A percentile compares a stretch with the other conserved stretches of the same genome.
These are phyloP conservation scores for Hirtodrosophila duncani DNA, from an alignment of 2,888 invertebrate genomes.

Conservation along the genomic window DNA sequence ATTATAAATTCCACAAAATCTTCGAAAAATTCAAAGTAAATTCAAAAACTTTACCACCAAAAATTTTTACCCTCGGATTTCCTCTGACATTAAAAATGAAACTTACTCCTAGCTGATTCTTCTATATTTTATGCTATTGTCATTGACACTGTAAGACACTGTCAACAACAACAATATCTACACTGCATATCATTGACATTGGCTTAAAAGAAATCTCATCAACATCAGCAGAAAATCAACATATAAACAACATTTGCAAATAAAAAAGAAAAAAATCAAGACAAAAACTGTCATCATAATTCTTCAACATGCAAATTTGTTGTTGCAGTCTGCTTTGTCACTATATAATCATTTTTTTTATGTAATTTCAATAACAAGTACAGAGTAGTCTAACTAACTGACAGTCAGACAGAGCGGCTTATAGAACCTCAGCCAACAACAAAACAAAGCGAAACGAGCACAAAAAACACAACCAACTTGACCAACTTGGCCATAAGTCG, in stretches of 20 bases:
- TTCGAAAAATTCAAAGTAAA: too few relatives aligned
- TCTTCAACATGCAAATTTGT: conserved; percentile 32
- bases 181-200: conserved; percentile 45
- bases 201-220: conserved; percentile 27
- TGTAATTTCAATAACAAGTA: conserved; percentile 39
- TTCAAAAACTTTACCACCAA: too few relatives aligned
- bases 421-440: too few relatives aligned
- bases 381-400: conserved; percentile 17
- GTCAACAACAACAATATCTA: conserved; percentile 8
- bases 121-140: conserved; percentile 12
- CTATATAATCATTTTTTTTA: conserved; percentile 9
- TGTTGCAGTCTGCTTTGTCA: conserved; percentile 20
- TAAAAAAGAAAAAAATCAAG: too few relatives aligned
- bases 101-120: neutral
- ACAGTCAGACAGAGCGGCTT: too few relatives aligned
- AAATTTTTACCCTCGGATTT: conserved; percentile 11
- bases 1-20: too few relatives aligned
- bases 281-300: conserved; percentile 29
- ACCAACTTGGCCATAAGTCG: conserved; percentile 15
- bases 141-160: conserved; percentile 39
- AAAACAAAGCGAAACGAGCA: too few relatives aligned
- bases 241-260: too few relatives aligned
- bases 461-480: neutral
- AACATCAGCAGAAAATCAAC: conserved; percentile 29
- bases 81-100: too few relatives aligned